Evolutionary conservation across 2,113 vertebrate species (phyloP), one percentile per base, ranked within the genome.

Genomic region (Trematomus loennbergii): DNA sequence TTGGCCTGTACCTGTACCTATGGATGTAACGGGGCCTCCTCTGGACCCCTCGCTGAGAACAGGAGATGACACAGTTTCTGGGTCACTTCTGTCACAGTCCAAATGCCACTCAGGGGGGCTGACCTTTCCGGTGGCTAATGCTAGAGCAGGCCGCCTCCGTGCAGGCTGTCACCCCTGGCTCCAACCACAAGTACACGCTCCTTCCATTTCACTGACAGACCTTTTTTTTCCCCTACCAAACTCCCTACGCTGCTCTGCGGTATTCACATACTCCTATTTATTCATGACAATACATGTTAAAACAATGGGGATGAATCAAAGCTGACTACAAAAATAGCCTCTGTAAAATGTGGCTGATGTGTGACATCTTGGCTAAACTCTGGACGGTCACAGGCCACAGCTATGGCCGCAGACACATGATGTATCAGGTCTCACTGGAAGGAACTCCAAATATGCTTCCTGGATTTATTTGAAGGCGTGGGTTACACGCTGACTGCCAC

Each of bases 51-150:
- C 8, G 18, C 84, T 85, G 87, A 40, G 91, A 84, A 86, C 82
- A 72, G 82, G 84, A 85, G 81, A 89, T 70, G 85, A 84, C 90
- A 86, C 73, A 69, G 58, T 94, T 93, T 92, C 86, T 92, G 90
- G 95, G 92, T 94, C 90, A 85, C 72, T 72, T 85, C 90, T 92
- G 91, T 93, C 91, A 87, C 72, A 73, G 78, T 85, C 89, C 90
- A 93, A 94, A 94, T 94, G 91, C 82, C 93, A 93, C 83, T 91
- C 73, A 68, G 64, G 81, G 75, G 77, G 77, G 73, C 66, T 95
- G 92, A 95, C 94, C 93, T 94, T 94, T 95, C 82, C 25, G 36
- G 54, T 69, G 81, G 86, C 77, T 62, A 17, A 72, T 52, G 81
- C 75, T 12, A 12, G 66, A 81, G 76, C 87, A 54, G 79, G 76